These are phyloP conservation scores for Drosophila triauraria DNA, from an alignment of 1,140 invertebrate genomes.

Conservation along the genomic window DNA sequence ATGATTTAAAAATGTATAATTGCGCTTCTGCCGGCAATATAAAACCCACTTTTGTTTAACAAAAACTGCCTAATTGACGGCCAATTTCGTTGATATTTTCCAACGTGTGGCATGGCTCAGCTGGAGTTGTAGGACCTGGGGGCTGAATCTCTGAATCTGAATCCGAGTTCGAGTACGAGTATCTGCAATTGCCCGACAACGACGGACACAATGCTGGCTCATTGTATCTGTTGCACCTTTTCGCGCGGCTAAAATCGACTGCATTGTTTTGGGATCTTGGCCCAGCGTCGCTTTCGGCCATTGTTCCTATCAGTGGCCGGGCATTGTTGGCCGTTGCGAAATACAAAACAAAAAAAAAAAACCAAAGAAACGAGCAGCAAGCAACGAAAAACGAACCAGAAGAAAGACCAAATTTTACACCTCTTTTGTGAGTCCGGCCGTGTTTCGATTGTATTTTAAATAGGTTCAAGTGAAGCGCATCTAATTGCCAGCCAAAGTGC, in stretches of 20 bases:
- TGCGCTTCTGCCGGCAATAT: neutral
- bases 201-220: conserved; percentile 43
- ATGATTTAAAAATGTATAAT: neutral
- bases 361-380: too few species aligned
- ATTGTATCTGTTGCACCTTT: conserved; percentile 53
- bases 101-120: neutral
- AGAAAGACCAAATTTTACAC: conserved; percentile 73
- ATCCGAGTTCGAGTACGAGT: neutral
- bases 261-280: conserved; percentile 61
- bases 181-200: conserved; percentile 61
- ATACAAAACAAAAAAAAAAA: conserved; percentile 43
- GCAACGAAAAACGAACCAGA: conserved; percentile 11
- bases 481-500: conserved; percentile 75
- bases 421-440: conserved; percentile 67
- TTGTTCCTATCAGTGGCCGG: conserved; percentile 76
- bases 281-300: conserved; percentile 46
- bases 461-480: conserved; percentile 82
- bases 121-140: conserved; percentile 3
- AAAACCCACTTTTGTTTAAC: neutral
- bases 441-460: conserved; percentile 82
- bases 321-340: conserved; percentile 77
- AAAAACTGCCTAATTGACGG: conserved; percentile 21
- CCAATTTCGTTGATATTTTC: conserved; percentile 22
- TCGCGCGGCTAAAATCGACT: conserved; percentile 45
- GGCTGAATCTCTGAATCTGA: conserved; percentile 11